A percentile compares a stretch with the other conserved stretches of the same genome.
phyloP scores from a whole-genome alignment of 2,888 invertebrate genomes.

The Steinernema carpocapsae region DNA sequence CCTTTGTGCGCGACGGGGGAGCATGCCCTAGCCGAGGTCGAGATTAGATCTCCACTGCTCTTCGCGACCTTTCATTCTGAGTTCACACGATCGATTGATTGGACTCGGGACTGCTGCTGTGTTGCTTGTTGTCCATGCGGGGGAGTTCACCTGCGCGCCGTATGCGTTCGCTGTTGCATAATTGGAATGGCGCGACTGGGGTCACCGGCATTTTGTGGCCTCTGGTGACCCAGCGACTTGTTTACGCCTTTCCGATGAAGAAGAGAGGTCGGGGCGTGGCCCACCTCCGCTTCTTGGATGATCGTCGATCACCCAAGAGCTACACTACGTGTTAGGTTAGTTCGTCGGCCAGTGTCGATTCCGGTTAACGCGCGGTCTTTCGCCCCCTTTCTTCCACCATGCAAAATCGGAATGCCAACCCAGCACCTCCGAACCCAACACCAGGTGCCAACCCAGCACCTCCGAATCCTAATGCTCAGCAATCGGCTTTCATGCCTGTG shows the following conservation, averaged over 20 bases:
- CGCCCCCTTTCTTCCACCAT: not conserved
- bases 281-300: conserved; percentile 9
- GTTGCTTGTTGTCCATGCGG: not conserved
- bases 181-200: conserved; percentile 31
- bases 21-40: conserved; percentile 23
- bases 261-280: not conserved
- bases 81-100: conserved; percentile 27
- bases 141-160: conserved; percentile 1
- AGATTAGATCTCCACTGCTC: conserved; percentile 21
- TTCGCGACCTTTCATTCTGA: conserved; percentile 16
- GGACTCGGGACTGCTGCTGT: not conserved
- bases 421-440: not conserved
- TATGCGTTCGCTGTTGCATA: conserved; percentile 17
- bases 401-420: not conserved
- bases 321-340: no score
- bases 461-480: not conserved
- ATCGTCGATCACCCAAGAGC: conserved; percentile 30
- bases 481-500: not conserved
- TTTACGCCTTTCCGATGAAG: conserved; percentile 24
- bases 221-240: conserved; percentile 28
- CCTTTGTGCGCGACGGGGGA: conserved; percentile 27
- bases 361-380: conserved; percentile 8
- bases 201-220: conserved; percentile 25
- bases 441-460: not conserved
- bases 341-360: not conserved